These are phyloP conservation scores for Athalia rosae DNA, from an alignment of 2,888 invertebrate genomes.

Conservation along the genomic window DNA sequence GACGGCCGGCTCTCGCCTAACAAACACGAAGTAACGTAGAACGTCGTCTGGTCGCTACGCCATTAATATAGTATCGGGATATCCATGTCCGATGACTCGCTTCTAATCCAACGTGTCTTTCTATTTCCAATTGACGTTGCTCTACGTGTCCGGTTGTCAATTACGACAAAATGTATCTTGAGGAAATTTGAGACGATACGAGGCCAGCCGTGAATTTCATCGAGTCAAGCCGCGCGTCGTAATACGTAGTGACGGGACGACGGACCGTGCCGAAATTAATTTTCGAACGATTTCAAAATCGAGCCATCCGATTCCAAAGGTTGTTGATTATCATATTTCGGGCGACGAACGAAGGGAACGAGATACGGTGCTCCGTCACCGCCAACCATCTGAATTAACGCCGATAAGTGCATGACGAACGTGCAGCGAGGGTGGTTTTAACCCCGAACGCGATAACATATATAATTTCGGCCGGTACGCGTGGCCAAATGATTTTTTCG, in stretches of 20 bases:
- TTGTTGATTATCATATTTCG: constrained; percentile 3
- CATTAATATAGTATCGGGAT: neutral
- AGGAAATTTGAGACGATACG: too few relatives aligned
- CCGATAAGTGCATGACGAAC: constrained; percentile 37
- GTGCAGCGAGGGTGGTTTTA: constrained; percentile 23
- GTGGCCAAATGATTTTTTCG: constrained; percentile 16
- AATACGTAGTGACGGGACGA: too few relatives aligned
- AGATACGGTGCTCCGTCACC: constrained; percentile 33
- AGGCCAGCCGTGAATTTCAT: too few relatives aligned
- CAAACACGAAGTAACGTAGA: constrained; percentile 7
- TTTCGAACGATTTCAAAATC: neutral
- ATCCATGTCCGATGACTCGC: neutral
- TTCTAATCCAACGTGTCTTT: neutral
- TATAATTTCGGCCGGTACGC: constrained; percentile 11
- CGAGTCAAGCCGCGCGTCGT: too few relatives aligned
- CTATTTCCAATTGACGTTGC: too few relatives aligned
- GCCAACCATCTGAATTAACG: constrained; percentile 13
- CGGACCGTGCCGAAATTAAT: too few relatives aligned
- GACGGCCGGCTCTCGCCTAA: constrained; percentile 18
- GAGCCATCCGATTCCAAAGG: neutral
- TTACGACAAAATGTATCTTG: too few relatives aligned
- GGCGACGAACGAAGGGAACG: constrained; percentile 20
- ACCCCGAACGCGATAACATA: constrained; percentile 31
- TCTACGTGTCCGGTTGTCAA: too few relatives aligned
- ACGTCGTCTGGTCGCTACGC: neutral